Conservation (phyloP, 1,140 invertebrate species). For the Drosophila kohkoa region DNA sequence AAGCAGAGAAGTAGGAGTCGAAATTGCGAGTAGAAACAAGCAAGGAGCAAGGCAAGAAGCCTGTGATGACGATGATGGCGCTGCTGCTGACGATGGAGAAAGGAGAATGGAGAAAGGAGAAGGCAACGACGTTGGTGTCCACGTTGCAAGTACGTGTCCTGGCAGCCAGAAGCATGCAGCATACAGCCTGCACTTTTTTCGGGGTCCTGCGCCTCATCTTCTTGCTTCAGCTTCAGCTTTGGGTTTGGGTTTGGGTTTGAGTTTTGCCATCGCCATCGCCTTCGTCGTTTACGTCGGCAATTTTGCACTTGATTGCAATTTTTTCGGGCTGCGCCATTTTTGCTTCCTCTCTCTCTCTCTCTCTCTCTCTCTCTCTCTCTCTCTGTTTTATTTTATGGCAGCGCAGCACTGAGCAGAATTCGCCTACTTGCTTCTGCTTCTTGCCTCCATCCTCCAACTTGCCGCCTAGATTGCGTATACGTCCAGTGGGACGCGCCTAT, state of each 20-base stretch:
- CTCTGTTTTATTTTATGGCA: constrained; percentile 12
- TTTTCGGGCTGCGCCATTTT: constrained; percentile 80
- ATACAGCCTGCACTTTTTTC: constrained; percentile 60
- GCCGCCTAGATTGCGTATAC: constrained; percentile 70
- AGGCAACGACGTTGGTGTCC: constrained; percentile 20
- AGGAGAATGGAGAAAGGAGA: too few relatives aligned
- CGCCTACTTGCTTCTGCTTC: too few relatives aligned
- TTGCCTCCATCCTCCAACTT: too few relatives aligned
- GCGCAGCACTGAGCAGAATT: background rate
- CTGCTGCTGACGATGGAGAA: constrained; percentile 36
- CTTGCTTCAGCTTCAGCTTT: constrained; percentile 10
- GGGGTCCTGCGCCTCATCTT: constrained; percentile 3
- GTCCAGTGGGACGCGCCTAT: constrained; percentile 67
- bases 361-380: background rate
- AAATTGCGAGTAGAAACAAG: background rate
- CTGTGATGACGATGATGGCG: constrained; percentile 39
- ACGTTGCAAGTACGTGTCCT: constrained; percentile 76
- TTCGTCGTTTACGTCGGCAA: constrained; percentile 84
- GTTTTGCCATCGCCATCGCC: constrained; percentile 58
- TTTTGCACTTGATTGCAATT: constrained; percentile 84
- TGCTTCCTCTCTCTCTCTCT: constrained; percentile 1
- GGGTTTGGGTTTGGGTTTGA: constrained; percentile 22
- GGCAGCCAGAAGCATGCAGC: constrained; percentile 51
- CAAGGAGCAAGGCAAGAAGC: constrained; percentile 42
- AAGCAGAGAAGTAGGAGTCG: too few relatives aligned